Evolutionary conservation across 2,113 vertebrate genomes (phyloP), one percentile per base, ranked within the genome.

Genomic region (Conger conger): DNA sequence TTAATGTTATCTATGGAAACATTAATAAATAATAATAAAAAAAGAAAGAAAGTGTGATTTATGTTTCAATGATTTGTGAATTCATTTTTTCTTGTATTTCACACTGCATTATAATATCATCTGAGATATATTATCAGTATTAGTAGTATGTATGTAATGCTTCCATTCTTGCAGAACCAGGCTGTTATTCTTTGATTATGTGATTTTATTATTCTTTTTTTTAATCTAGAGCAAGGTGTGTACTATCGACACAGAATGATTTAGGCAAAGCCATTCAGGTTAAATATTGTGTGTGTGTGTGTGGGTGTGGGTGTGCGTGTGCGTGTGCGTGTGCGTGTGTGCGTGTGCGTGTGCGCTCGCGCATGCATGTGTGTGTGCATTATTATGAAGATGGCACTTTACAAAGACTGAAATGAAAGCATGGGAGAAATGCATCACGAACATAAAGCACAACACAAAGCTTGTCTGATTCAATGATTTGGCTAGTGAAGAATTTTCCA

Each of bases 1-100:
- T 94, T 92, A 94, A 93, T 96, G 95, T 95, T 95, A 93, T 93
- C 93, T 92, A 94, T 95, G 91, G 93, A 88, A 93, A 93, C 90
- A 88, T 89, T 88, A 95, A 95, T 95, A 95, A 96, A 95, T 91
- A 93, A 86, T 89, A 89, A 92, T 92, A 93, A 91, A 92, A 92
- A 93, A 91, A 92, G 45, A 63, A 35, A 82, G 23, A 15, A 23
- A 6, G 27, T 82, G 36, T 73, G 17, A 40, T 82, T 82, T 60
- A 63, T 37, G 54, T 54, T 57, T 63, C 88, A 90, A 88, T 85
- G 76, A 20, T 20, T 86, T 30, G 53, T 89, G 84, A 37, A 57
- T 84, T 0, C 30, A 0, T 20, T 27, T 15, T n/a, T 0, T 45
- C 54, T 60, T 33, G 0, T 53, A 23, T 63, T 63, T 63, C 9